These are phyloP conservation scores for Catotricha subobsoleta DNA, from an alignment of 2,888 invertebrate genomes.

Conservation along the genomic window DNA sequence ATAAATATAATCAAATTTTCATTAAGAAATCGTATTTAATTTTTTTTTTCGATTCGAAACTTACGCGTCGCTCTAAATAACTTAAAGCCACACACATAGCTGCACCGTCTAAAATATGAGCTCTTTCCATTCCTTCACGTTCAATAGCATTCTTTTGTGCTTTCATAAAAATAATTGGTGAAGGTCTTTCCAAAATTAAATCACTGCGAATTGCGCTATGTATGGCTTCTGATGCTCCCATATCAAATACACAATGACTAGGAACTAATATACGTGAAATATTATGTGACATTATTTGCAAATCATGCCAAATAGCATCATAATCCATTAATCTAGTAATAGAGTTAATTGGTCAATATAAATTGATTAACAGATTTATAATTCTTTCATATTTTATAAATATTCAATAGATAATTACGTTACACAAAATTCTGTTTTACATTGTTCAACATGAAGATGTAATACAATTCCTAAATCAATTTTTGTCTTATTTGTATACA, in stretches of 20 bases:
- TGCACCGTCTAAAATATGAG: constrained; percentile 74
- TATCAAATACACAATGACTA: constrained; percentile 46
- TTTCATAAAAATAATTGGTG: constrained; percentile 71
- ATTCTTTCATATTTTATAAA: background rate
- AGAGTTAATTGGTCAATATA: background rate
- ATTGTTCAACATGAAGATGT: constrained; percentile 37
- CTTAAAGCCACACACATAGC: constrained; percentile 76
- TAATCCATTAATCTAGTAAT: constrained; percentile 47
- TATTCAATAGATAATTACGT: constrained; percentile 32
- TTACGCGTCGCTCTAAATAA: constrained; percentile 47
- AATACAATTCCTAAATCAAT: constrained; percentile 36
- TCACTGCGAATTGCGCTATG: constrained; percentile 38
- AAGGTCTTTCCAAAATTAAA: constrained; percentile 43
- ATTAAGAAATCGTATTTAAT: background rate
- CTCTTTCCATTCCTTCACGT: constrained; percentile 60
- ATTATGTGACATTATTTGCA: constrained; percentile 43
- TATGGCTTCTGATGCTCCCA: constrained; percentile 55
- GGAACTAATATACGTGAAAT: constrained; percentile 52
- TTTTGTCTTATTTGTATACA: constrained; percentile 53
- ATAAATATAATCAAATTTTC: background rate
- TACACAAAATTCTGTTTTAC: constrained; percentile 40
- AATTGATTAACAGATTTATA: background rate
- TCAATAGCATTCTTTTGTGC: constrained; percentile 73
- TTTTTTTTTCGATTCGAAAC: constrained; percentile 15
- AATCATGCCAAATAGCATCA: constrained; percentile 47